phyloP scores from a whole-genome alignment of 2,888 invertebrate species.

The Coleophora flavipennella region DNA sequence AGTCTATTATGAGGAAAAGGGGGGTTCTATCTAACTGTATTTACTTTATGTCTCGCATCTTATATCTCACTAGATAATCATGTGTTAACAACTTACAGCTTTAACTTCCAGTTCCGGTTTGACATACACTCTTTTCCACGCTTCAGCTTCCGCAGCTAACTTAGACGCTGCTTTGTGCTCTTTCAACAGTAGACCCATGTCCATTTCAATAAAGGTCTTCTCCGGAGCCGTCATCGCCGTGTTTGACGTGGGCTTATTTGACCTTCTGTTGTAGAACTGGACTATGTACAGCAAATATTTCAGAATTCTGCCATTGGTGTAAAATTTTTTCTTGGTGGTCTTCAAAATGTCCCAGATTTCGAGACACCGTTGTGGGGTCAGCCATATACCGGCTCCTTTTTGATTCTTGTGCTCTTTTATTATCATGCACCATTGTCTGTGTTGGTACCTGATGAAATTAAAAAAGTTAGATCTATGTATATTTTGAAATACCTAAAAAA shows the following conservation, averaged over 20 bases:
- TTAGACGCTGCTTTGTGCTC: constrained; percentile 25
- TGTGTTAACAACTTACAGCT: constrained; percentile 20
- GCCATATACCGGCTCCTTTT: constrained; percentile 38
- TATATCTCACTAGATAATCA: too few relatives aligned
- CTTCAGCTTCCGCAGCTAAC: constrained; percentile 16
- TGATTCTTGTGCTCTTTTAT: constrained; percentile 40
- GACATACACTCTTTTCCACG: constrained; percentile 31
- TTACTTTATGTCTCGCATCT: too few relatives aligned
- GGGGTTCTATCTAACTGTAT: too few relatives aligned
- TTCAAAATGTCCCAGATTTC: constrained; percentile 52
- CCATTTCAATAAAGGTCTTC: constrained; percentile 35
- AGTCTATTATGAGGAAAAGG: too few relatives aligned
- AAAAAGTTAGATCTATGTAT: too few relatives aligned
- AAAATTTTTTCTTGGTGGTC: constrained; percentile 28
- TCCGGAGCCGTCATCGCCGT: constrained; percentile 25
- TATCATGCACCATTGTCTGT: constrained; percentile 54
- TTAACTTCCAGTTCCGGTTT: constrained; percentile 34
- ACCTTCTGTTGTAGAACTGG: constrained; percentile 28
- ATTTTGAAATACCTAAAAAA: too few relatives aligned
- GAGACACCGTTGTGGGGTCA: constrained; percentile 35
- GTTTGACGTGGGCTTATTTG: constrained; percentile 4
- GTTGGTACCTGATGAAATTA: constrained; percentile 36
- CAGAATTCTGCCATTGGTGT: constrained; percentile 29
- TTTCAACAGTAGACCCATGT: constrained; percentile 25
- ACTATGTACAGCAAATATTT: constrained; percentile 44